Base-by-base conservation (phyloP, 2,888 invertebrate genomes). In the Eupithecia insigniata region DNA sequence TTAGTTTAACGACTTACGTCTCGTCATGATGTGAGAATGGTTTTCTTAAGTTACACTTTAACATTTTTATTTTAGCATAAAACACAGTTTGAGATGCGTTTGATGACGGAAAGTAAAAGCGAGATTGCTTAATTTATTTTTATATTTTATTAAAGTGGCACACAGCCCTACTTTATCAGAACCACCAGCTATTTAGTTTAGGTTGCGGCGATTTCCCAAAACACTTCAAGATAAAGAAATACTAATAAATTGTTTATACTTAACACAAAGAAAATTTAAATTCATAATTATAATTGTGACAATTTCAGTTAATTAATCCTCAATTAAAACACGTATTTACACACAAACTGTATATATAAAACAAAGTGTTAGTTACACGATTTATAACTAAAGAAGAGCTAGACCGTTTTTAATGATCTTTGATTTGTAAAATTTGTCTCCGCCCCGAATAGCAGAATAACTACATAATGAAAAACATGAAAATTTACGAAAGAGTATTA, bases 1-100 rank as follows among this genome's bases (percentile, higher is more conserved):
- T 65, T 65, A 66, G 68, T 58, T 64, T 67, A 71, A 71, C 67
- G 65, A 76, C 69, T 64, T 22, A n/a, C 67, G 65, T 30, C 36
- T 73, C 55, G 60, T 66, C 39, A 39, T 55, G 58, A 51, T 51
- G 61, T 72, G 62, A 66, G 61, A 69, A 72, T 55, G 61, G 39
- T 36, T 69, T 66, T 67, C 62, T 55, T 71, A 39, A 66, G 65
- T 60, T 28, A 46, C 65, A 32, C 58, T 32, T 72, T 66, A 32
- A 58, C 46, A 64, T 6, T 65, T 60, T 71, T 61, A 51, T 64
- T 64, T 65, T 36, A 72, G 46, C 69, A 60, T 70, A 73, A 62
- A 69, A 70, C 55, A 70, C 64, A 67, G 66, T 46, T 72, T 69
- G 64, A 26, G 65, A 60, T 28, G 64, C 60, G 18, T 72, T 72